phyloP scores from a whole-genome alignment of 2,113 vertebrate species.

The Paraplagusia blochii region DNA sequence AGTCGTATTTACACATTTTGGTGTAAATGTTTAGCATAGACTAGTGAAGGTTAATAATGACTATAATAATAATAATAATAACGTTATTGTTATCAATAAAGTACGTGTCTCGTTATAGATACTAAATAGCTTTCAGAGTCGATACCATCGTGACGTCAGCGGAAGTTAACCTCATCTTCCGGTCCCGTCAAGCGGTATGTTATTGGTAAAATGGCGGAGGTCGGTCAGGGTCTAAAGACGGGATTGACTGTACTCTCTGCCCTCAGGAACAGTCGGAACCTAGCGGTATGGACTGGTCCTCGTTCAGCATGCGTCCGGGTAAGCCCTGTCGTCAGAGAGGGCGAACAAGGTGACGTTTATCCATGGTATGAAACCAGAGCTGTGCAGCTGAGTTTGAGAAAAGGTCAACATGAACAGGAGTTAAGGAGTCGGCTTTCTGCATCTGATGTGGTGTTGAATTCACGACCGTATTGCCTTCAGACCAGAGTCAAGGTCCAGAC shows the following conservation, averaged over 20 bases:
- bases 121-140: too few species aligned
- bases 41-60: too few species aligned
- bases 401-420: conserved; percentile 1
- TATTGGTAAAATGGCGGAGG: conserved; percentile 70
- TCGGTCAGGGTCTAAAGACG: conserved; percentile 55
- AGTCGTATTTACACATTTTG: too few species aligned
- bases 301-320: conserved; percentile 3
- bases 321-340: neutral
- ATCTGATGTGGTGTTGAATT: neutral
- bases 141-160: conserved; percentile 17
- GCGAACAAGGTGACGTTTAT: neutral
- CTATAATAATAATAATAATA: too few species aligned
- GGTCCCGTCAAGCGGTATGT: neutral
- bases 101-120: too few species aligned
- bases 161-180: conserved; percentile 34
- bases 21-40: too few species aligned
- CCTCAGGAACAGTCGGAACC: conserved; percentile 9
- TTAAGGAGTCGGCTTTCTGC: neutral
- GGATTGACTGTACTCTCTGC: conserved; percentile 33
- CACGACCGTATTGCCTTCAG: neutral
- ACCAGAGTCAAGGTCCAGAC: neutral
- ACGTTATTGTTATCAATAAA: too few species aligned
- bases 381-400: neutral
- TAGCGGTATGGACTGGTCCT: neutral
- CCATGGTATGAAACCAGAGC: neutral